Evolutionary conservation across 2,797 vertebrate species (phyloP), one percentile per base, ranked within the genome.

Genomic region (Ctenopoma kingsleyae): DNA sequence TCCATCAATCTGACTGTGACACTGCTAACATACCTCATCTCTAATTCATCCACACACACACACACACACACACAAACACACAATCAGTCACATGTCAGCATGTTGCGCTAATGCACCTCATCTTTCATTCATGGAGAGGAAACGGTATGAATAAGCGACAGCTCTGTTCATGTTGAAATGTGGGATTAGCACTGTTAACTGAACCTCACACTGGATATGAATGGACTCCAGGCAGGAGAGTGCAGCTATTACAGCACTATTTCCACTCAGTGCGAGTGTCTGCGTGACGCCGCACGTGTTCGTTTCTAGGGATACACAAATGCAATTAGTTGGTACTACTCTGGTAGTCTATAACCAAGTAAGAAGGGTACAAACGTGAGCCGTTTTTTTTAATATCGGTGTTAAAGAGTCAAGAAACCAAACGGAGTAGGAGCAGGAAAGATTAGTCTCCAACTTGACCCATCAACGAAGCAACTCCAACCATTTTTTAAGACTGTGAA

Each of bases 41-140:
- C 68, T 65, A 71, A 55, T 19, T 49, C 67, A 22, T 51, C 17
- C 71, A 36, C 66, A 41, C 61, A 57, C 49, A 53, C 65, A 40
- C n/a, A 25, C 55, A 44, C 53, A 61, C 70, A 49, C 49, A 57
- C 47, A 27, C 55, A 46, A 51, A 61, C 67, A 49, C 49, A 57
- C 47, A 12, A 81, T 83, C 81, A 76, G 76, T 81, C 87, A 82
- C 25, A 52, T 70, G 74, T 76, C 73, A 62, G 43, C 10, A 40
- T 36, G 46, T 3, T 40, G 46, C 5, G 32, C 78, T 86, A 89
- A 85, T 81, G 77, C 74, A 78, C 58, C 81, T 84, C 86, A 82
- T 91, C 81, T 81, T 87, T 91, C 88, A 87, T 86, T 87, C 72
- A 82, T 61, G 43, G 58, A 48, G 62, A 71, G 76, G 78, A 84